phyloP scores from a whole-genome alignment of 2,797 vertebrate species.

The Serranus cabrilla region DNA sequence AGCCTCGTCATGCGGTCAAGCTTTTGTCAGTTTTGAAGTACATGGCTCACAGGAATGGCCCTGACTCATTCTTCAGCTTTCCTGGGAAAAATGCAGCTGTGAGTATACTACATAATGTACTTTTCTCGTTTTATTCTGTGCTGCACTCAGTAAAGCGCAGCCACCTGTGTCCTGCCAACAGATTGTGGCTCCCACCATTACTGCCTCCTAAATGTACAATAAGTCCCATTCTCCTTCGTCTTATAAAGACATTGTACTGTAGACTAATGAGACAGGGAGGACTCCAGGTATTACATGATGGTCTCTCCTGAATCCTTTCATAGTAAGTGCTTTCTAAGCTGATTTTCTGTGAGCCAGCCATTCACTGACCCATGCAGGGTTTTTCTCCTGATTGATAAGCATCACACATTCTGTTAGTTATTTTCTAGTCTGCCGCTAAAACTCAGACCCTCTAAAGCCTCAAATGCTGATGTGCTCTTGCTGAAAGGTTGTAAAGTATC shows the following conservation, averaged over 20 bases:
- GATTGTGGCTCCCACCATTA: neutral
- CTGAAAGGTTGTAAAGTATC: conserved; percentile 6
- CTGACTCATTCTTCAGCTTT: conserved; percentile 98
- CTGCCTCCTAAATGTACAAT: neutral
- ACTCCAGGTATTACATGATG: neutral
- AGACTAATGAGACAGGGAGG: conserved; percentile 4
- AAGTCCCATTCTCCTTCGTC: neutral
- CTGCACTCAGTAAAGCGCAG: too few species aligned
- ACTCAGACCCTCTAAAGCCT: neutral
- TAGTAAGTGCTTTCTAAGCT: conserved; percentile 8
- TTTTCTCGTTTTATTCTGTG: too few species aligned
- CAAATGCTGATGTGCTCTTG: neutral
- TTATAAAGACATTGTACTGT: conserved; percentile 1
- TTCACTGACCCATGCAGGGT: conserved; percentile 17
- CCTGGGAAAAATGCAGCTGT: conserved; percentile 98
- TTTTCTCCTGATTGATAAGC: conserved; percentile 23
- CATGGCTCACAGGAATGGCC: conserved; percentile 95
- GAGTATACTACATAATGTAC: conserved; percentile 66
- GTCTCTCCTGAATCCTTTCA: conserved; percentile 29
- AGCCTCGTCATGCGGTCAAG: conserved; percentile 97
- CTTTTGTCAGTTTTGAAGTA: conserved; percentile 95
- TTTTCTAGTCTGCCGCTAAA: neutral
- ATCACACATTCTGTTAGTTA: conserved; percentile 7
- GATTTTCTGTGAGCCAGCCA: conserved; percentile 11
- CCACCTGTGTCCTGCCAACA: neutral